phyloP scores from a whole-genome alignment of 2,888 invertebrate genomes.

The Tyria jacobaeae region DNA sequence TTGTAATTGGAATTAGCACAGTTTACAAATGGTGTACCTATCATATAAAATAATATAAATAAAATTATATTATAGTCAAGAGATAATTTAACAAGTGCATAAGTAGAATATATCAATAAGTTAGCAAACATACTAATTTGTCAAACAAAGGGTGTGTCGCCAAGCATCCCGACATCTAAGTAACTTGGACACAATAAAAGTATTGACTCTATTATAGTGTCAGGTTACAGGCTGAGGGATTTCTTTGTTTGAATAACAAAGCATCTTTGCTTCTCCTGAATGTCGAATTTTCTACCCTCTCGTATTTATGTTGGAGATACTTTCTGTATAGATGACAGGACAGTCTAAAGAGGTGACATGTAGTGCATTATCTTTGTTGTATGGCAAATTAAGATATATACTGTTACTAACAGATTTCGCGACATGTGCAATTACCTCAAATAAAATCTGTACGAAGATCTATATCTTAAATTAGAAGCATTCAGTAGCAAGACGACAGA shows the following conservation, averaged over 20 bases:
- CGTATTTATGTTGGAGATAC: background rate
- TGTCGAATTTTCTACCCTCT: background rate
- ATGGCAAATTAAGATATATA: background rate
- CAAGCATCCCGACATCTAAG: constrained; percentile 16
- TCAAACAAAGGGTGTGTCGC: constrained; percentile 36
- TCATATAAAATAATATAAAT: background rate
- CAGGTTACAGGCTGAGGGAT: constrained; percentile 38
- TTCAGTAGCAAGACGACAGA: too few relatives aligned
- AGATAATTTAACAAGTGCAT: background rate
- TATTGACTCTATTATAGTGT: constrained; percentile 50
- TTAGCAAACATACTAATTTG: constrained; percentile 14
- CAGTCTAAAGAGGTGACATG: background rate
- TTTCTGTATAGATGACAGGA: background rate
- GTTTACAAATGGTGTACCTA: too few relatives aligned
- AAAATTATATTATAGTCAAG: too few relatives aligned
- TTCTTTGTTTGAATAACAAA: constrained; percentile 39
- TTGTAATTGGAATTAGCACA: too few relatives aligned
- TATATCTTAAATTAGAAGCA: too few relatives aligned
- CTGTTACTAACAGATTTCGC: too few relatives aligned
- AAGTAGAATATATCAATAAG: constrained; percentile 1
- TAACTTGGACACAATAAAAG: constrained; percentile 31
- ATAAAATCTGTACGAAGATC: too few relatives aligned
- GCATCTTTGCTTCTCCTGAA: background rate
- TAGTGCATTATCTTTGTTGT: background rate
- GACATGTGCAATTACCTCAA: too few relatives aligned